Base-by-base conservation (phyloP, 2,888 invertebrate species). In the Eupithecia subumbrata region DNA sequence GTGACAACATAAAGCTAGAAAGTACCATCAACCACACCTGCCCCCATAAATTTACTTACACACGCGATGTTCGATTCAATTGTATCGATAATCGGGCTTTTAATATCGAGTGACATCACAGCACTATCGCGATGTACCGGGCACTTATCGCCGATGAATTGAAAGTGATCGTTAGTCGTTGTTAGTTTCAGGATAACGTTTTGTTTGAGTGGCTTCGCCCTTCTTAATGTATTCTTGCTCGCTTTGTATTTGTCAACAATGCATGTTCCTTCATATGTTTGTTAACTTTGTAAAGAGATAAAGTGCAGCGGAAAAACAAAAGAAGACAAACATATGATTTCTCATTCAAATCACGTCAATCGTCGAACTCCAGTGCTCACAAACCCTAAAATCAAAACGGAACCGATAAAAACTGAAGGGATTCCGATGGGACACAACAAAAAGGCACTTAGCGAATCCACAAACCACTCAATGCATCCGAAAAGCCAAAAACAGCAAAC, bases 61-160 rank as follows among this genome's bases (percentile, higher is more conserved):
- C 89, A 91, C 91, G 90, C 92, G 89, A 91, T 84, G 84, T 82
- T 88, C 88, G 87, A 91, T 90, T 88, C 88, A 87, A 90, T 88
- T 86, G 85, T 89, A 90, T 91, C 90, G 90, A 90, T 89, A 89
- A 89, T 89, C 86, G 86, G 82, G 79, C 84, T 82, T 87, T 86
- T 87, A 86, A 86, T 86, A 85, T 86, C 87, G 84, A 84, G 83
- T 84, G 83, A 82, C 82, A 81, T 86, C 85, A 70, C 66, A 69
- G 64, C 66, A 68, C 84, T 86, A 83, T 88, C 92, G 89, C 90
- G 91, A 88, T 89, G 83, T 82, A 73, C 82, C 79, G 84, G 85
- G 85, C 85, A 84, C 85, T 85, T 87, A 86, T 86, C 86, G 84
- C 80, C 80, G 83, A 83, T 83, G 83, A 86, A 90, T 89, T 87